Percentiles rank a stretch among this genome's conserved stretches.
Evolutionary conservation across 2,888 invertebrate species (phyloP).

Genomic region (Leucoptera coffeella): DNA sequence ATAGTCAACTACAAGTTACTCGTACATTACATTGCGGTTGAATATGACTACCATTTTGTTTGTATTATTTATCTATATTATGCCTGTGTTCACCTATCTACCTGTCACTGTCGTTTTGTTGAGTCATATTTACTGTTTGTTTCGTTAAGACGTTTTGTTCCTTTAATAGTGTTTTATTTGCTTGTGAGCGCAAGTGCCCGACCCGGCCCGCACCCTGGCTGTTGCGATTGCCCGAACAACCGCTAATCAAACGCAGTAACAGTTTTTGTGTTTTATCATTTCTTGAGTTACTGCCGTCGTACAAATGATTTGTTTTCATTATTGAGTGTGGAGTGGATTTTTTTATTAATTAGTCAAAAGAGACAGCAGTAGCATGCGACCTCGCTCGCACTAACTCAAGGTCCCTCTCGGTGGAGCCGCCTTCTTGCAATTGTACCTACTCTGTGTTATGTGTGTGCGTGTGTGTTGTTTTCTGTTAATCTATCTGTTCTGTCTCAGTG

Average conservation of each 20-base stretch:
- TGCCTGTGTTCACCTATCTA: too few species aligned
- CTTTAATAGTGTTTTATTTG: constrained; percentile 17
- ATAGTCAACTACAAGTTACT: constrained; percentile 17
- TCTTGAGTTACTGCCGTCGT: constrained; percentile 39
- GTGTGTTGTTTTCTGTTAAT: constrained; percentile 15
- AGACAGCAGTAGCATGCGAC: constrained; percentile 17
- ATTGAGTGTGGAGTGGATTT: constrained; percentile 52
- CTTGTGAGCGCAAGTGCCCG: too few species aligned
- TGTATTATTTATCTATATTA: constrained; percentile 28
- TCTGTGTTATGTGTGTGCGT: constrained; percentile 14
- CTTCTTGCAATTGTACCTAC: constrained; percentile 39
- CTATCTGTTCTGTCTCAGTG: constrained; percentile 11
- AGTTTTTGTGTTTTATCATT: constrained; percentile 18
- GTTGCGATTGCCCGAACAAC: too few species aligned
- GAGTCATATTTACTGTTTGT: constrained; percentile 54
- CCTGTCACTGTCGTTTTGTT: too few species aligned
- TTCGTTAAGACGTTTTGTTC: constrained; percentile 13
- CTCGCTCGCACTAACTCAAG: not conserved
- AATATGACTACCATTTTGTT: constrained; percentile 42
- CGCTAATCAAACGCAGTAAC: too few species aligned
- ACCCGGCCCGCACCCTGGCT: too few species aligned
- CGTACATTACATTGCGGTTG: constrained; percentile 38
- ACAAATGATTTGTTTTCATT: too few species aligned
- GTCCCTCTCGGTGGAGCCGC: constrained; percentile 19
- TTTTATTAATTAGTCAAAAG: constrained; percentile 27